Base-by-base conservation (phyloP, 2,888 invertebrate genomes). In the Anoncus sp. region DNA sequence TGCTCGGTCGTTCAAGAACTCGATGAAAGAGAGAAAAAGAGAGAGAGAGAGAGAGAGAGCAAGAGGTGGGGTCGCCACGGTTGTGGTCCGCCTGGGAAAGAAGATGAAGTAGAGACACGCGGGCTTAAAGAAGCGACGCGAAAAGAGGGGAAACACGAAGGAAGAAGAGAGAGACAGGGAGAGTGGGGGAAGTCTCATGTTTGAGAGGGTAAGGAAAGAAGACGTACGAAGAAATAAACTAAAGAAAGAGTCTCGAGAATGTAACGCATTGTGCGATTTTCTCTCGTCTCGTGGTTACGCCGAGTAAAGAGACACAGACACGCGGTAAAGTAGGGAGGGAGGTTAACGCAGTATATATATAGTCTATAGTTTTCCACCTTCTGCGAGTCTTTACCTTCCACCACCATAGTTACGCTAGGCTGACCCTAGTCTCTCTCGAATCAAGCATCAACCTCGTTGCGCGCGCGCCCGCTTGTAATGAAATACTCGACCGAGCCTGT, bases 1-100 rank as follows among this genome's bases (percentile, higher is more conserved):
- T 38, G 35, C 60, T 47, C 51, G 40, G 2, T 55, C 38, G 38
- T 65, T 70, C 45, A 59, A 55, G 49, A 65, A 38, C 49, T 40
- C 57, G 57, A 59, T 16, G 14, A 40, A 49, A 47, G 79, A 77
- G 75, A 62, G 78, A 78, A 43, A 45, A 78, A 47, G 59, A 27
- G 57, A 69, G 49, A 51, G 60, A 51, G 71, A 38, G 72, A 73
- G 57, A 73, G 70, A 76, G 79, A 82, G 77, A 83, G 81, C 67
- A 62, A 82, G 81, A 82, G 86, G 90, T 88, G 89, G 90, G 89
- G 87, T 90, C 90, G 90, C 90, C 87, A 90, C 89, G 90, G 88
- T 90, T 83, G 89, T 90, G 88, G 89, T 90, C 89, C 85, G 90
- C 90, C 90, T 90, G 90, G 90, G 90, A 90, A 90, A 90, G 87